Evolutionary conservation across 64 coral and sea anemone species (phyloP), one percentile per base, ranked within the genome.

Genomic region (Actinia tenebrosa): DNA sequence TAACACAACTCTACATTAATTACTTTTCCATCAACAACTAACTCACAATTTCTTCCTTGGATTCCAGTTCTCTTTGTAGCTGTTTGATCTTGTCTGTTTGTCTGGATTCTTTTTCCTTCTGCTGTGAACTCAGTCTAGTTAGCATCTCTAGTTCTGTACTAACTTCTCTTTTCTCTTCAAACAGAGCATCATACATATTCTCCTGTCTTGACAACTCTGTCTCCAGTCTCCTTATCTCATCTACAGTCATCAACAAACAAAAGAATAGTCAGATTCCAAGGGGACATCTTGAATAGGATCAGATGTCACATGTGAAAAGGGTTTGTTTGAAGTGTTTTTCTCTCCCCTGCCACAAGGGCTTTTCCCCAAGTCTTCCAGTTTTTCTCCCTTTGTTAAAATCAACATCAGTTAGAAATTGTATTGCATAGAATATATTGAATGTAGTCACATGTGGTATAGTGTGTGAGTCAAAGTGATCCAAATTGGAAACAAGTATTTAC

Each of bases 161-260:
- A 56, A 89, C 85, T 72, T 87, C 69, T 7, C 89, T 84, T 13
- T 99, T 99, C 66, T 93, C 97, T 45, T 86, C 86, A 59, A 89
- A 84, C n/a, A 99, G 43, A 10, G 72, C 53, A 25, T 89, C 79
- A 63, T 91, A 95, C 6, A 88, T 82, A 43, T 92, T 99, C 69
- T 99, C 89, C 26, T 91, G 93, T 20, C 82, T 86, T 64, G 83
- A 64, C 17, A 99, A 54, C 75, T 99, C 97, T 30, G 22, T 60
- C 25, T 99, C 93, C 45, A 99, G 60, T 50, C 97, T 85, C 69
- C 88, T 89, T 8, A 99, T 87, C 56, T 99, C 97, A 85, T 99
- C 97, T 99, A 46, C 47, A 37, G 25, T 37, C 3, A 75, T 14
- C 10, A 75, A 11, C n/a, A 75, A 30, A 75, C 6, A 58, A 58